These are phyloP conservation scores for Lasioglossum malachurum DNA, from an alignment of 2,888 invertebrate genomes.

Conservation along the genomic window DNA sequence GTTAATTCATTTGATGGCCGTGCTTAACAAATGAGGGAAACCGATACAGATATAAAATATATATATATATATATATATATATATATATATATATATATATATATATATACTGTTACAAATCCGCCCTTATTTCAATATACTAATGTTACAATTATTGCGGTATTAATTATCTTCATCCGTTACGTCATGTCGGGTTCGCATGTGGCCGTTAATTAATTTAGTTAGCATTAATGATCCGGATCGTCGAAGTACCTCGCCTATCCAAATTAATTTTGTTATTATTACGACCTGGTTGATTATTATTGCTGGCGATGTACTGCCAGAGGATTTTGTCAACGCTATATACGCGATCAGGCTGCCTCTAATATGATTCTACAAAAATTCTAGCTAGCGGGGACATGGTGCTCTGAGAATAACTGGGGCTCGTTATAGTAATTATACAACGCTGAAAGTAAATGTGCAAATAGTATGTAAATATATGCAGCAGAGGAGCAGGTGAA, in stretches of 20 bases:
- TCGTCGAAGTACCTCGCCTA: not conserved
- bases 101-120: not conserved
- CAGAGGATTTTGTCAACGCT: not conserved
- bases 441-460: not conserved
- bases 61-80: too few species aligned
- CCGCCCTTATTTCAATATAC: not conserved
- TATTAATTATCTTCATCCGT: constrained; percentile 11
- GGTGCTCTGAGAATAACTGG: too few species aligned
- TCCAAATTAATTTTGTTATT: constrained; percentile 3
- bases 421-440: too few species aligned
- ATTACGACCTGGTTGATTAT: not conserved
- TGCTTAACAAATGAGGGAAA: not conserved
- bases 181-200: not conserved
- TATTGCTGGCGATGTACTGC: not conserved
- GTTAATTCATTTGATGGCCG: not conserved
- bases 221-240: constrained; percentile 7
- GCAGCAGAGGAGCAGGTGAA: too few species aligned
- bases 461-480: not conserved
- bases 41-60: not conserved
- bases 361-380: not conserved
- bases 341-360: not conserved
- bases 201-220: not conserved
- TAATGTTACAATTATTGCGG: not conserved
- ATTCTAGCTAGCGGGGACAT: not conserved
- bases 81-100: too few species aligned